phyloP scores from a whole-genome alignment of 1,140 invertebrate genomes.

The Chironomus striatipennis region DNA sequence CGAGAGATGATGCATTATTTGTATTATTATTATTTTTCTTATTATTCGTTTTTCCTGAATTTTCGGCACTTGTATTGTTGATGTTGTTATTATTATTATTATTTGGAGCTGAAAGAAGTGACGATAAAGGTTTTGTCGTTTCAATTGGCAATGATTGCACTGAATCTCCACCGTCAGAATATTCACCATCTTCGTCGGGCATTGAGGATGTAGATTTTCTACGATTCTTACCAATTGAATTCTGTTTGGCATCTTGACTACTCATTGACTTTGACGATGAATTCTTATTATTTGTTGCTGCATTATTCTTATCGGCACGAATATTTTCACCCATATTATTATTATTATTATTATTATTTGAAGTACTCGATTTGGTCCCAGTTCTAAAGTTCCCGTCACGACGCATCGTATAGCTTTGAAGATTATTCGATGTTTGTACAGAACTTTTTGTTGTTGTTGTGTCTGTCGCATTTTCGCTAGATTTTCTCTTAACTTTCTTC shows the following conservation, averaged over 20 bases:
- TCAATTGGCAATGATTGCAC: slow-evolving; percentile 64
- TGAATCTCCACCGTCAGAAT: slow-evolving; percentile 59
- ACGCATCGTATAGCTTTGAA: slow-evolving; percentile 26
- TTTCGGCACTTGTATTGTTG: background rate
- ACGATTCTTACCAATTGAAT: slow-evolving; percentile 33
- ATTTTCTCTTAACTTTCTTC: slow-evolving; percentile 53
- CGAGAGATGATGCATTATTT: background rate
- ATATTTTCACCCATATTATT: slow-evolving; percentile 27
- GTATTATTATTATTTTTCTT: background rate
- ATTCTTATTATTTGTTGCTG: slow-evolving; percentile 31
- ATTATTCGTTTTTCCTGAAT: background rate
- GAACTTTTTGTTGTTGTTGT: slow-evolving; percentile 23
- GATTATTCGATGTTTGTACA: slow-evolving; percentile 26
- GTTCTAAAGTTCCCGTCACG: slow-evolving; percentile 16
- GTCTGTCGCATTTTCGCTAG: slow-evolving; percentile 35
- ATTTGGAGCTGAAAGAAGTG: slow-evolving; percentile 14
- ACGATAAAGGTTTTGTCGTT: slow-evolving; percentile 27
- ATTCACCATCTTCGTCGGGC: slow-evolving; percentile 44
- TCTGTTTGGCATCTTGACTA: slow-evolving; percentile 25
- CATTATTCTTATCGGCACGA: background rate
- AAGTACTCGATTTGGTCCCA: slow-evolving; percentile 19
- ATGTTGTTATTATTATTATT: slow-evolving; percentile 1
- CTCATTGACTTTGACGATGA: slow-evolving; percentile 30
- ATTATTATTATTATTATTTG: slow-evolving; percentile 16
- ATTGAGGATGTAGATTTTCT: slow-evolving; percentile 52